These are phyloP conservation scores for Melanocharis versteri DNA, from an alignment of 2,113 vertebrate genomes.

Conservation along the genomic window DNA sequence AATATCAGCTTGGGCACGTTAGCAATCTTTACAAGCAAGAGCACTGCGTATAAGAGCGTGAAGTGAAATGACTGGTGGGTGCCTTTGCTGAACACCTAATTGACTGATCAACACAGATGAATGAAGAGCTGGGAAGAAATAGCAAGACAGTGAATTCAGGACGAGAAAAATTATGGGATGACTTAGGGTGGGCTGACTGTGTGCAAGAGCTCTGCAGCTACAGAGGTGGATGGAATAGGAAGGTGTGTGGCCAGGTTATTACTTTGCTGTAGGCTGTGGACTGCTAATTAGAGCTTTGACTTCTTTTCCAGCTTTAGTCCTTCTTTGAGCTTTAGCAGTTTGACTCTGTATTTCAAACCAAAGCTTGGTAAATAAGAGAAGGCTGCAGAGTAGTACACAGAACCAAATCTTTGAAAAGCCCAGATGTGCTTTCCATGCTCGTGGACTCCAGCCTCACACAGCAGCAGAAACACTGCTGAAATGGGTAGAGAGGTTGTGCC, in stretches of 20 bases:
- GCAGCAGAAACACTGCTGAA: not conserved
- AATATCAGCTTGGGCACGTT: not conserved
- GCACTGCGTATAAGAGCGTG: accelerated
- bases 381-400: not conserved
- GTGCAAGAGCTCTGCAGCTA: not conserved
- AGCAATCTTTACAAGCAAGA: not conserved
- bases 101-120: not conserved
- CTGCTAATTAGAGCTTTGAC: not conserved
- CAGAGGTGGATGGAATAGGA: not conserved
- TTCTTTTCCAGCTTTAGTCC: not conserved
- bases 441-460: not conserved
- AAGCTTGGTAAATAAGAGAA: not conserved
- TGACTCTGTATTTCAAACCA: not conserved
- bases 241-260: not conserved
- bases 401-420: not conserved
- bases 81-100: not conserved
- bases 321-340: not conserved
- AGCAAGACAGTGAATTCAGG: not conserved
- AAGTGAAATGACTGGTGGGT: not conserved
- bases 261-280: not conserved
- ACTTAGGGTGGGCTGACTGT: not conserved
- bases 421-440: not conserved
- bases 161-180: not conserved
- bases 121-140: not conserved
- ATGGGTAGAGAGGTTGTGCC: not conserved